phyloP scores from a whole-genome alignment of 2,113 vertebrate species.

The Hepsetus odoe region DNA sequence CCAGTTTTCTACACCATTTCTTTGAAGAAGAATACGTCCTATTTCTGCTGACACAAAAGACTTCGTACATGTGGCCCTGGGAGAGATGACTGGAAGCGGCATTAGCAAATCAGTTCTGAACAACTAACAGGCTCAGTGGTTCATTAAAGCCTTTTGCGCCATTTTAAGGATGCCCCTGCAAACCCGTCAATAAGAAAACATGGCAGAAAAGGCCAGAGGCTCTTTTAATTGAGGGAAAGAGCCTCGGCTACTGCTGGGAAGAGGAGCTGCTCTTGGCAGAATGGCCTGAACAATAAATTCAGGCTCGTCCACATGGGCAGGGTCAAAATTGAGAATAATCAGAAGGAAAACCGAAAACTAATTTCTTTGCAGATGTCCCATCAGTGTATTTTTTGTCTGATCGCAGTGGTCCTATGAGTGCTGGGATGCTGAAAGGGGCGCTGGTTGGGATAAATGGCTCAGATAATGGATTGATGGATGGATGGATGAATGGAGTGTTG shows the following conservation, averaged over 20 bases:
- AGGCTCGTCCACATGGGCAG: background rate
- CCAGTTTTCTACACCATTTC: background rate
- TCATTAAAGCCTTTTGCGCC: constrained; percentile 28
- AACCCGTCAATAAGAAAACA: constrained; percentile 27
- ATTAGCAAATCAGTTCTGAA: constrained; percentile 51
- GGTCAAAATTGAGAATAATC: too few relatives aligned
- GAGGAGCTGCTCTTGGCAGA: constrained; percentile 3
- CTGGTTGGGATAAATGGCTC: too few relatives aligned
- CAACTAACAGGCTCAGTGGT: constrained; percentile 41
- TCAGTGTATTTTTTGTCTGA: too few relatives aligned
- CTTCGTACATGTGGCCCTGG: background rate
- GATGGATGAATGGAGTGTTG: too few relatives aligned
- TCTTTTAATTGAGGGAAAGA: constrained; percentile 11
- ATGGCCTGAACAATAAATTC: background rate
- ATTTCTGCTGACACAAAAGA: background rate
- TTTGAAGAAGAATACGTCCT: background rate
- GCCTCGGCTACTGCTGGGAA: constrained; percentile 5
- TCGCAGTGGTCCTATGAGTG: too few relatives aligned
- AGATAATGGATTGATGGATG: too few relatives aligned
- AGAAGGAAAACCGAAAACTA: too few relatives aligned
- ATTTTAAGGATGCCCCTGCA: constrained; percentile 13
- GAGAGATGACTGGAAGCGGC: constrained; percentile 31
- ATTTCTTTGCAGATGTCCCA: too few relatives aligned
- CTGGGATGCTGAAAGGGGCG: too few relatives aligned
- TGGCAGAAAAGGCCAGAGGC: constrained; percentile 3